phyloP scores from a whole-genome alignment of 2,113 vertebrate genomes.

The Aphelocoma coerulescens region DNA sequence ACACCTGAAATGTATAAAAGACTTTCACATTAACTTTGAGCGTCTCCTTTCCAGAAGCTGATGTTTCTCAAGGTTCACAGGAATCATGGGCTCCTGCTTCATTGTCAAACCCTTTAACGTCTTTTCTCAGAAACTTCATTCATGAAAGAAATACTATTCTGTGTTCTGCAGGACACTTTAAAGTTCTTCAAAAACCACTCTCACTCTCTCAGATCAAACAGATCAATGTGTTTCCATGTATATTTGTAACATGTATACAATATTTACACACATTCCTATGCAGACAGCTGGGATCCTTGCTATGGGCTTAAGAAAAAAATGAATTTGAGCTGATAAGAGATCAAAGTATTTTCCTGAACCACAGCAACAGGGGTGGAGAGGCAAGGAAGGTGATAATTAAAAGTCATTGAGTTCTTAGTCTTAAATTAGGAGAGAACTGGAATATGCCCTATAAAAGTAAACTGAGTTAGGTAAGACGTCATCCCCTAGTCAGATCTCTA shows the following conservation, averaged over 20 bases:
- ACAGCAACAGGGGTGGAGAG: neutral
- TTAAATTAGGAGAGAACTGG: neutral
- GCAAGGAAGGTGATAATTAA: neutral
- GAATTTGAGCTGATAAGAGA: neutral
- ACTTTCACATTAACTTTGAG: neutral
- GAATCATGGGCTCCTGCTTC: neutral
- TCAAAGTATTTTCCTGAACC: neutral
- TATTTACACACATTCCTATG: neutral
- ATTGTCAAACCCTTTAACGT: accelerated
- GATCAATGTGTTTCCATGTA: neutral
- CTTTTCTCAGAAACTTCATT: neutral
- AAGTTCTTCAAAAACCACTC: neutral
- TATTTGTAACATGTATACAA: neutral
- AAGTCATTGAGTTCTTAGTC: neutral
- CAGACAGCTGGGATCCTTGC: neutral
- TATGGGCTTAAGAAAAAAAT: neutral
- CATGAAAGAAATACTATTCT: neutral
- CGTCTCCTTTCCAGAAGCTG: neutral
- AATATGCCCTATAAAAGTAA: neutral
- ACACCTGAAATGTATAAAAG: neutral
- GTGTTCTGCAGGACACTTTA: neutral
- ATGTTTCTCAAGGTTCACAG: neutral
- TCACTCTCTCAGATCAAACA: neutral
- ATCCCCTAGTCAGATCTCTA: neutral
- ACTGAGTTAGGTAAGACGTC: neutral